phyloP scores from a whole-genome alignment of 2,797 vertebrate species.

The Scolopax rusticola region DNA sequence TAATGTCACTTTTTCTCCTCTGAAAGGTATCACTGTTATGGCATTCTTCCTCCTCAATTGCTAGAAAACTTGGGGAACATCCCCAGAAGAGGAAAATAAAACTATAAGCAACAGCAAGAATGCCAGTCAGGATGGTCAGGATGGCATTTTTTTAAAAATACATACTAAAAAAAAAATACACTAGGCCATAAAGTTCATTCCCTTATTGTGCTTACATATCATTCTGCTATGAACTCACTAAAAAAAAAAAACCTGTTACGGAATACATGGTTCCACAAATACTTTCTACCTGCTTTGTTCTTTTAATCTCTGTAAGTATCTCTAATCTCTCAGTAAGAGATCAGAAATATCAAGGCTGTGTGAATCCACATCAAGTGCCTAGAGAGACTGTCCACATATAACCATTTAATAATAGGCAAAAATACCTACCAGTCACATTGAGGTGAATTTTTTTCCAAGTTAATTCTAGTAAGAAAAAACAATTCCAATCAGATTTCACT shows the following conservation, averaged over 20 bases:
- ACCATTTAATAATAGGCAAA: not conserved
- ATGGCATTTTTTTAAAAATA: not conserved
- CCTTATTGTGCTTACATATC: not conserved
- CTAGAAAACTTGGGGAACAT: not conserved
- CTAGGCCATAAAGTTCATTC: not conserved
- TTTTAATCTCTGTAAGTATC: conserved; percentile 6
- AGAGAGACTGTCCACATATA: not conserved
- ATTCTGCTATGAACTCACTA: not conserved
- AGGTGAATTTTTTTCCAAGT: not conserved
- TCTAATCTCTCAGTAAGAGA: not conserved
- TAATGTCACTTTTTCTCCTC: not conserved
- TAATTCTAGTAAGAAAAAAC: not conserved
- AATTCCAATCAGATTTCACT: not conserved
- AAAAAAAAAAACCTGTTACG: not conserved
- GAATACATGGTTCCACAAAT: not conserved
- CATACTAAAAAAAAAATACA: not conserved
- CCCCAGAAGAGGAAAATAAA: not conserved
- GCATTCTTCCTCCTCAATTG: not conserved
- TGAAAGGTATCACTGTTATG: not conserved
- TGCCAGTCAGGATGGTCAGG: not conserved
- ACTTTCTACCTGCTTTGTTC: not conserved
- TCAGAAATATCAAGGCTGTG: not conserved
- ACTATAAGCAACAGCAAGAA: not conserved
- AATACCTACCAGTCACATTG: not conserved
- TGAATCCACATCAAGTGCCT: not conserved